A percentile compares a stretch with the other conserved stretches of the same genome.
Conservation (phyloP, 2,113 vertebrate genomes). For the Chionodraco myersi region DNA sequence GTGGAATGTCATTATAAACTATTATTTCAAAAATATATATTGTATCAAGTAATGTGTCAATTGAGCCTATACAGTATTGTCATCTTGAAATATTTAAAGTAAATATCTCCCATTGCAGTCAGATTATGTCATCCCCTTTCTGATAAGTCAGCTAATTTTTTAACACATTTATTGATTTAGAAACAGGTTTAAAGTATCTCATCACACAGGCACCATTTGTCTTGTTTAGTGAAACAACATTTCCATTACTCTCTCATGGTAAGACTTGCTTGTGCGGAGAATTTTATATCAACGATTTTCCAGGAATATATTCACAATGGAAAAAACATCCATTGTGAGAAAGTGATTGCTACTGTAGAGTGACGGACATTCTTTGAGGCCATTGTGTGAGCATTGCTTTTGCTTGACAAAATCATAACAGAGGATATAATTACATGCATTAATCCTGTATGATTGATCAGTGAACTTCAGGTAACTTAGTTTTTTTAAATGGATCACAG, state of each 20-base stretch:
- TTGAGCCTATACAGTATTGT: neutral
- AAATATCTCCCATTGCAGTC: too few species aligned
- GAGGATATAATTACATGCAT: conserved; percentile 27
- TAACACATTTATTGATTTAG: neutral
- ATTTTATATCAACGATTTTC: neutral
- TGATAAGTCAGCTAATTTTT: neutral
- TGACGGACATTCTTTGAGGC: conserved; percentile 15
- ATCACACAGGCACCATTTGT: neutral
- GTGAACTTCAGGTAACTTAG: conserved; percentile 41
- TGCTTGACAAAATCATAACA: conserved; percentile 11
- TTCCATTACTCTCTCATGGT: neutral
- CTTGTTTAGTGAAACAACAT: neutral
- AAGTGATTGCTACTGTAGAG: neutral
- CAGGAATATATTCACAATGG: neutral
- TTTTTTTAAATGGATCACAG: conserved; percentile 2
- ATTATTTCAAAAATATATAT: neutral
- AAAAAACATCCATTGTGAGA: neutral
- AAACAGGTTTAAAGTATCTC: neutral
- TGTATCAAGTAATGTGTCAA: too few species aligned
- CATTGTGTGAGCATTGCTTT: conserved; percentile 15
- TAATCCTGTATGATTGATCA: conserved; percentile 38
- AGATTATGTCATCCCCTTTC: neutral
- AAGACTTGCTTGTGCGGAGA: neutral
- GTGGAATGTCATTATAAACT: neutral
- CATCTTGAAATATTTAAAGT: neutral